Percentiles rank a stretch among this genome's conserved stretches.
These are phyloP conservation scores for Magallana angulata DNA, from an alignment of 1,140 invertebrate species.

Conservation along the genomic window DNA sequence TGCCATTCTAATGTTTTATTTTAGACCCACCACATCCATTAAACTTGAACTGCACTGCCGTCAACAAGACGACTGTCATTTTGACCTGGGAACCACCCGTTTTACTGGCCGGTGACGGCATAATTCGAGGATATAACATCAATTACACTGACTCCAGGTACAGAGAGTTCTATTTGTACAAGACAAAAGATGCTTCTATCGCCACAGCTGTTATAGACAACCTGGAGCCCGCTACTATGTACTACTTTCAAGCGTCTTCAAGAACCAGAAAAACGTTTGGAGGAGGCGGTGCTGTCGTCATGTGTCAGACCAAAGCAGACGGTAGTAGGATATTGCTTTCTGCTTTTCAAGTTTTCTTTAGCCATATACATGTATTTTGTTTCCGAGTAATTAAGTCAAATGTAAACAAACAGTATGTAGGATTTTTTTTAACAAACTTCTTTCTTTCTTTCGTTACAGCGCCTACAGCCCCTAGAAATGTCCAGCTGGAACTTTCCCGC, in stretches of 20 bases:
- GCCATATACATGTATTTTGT: no score
- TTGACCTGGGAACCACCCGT: slow-evolving; percentile 45
- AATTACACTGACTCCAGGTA: slow-evolving; percentile 52
- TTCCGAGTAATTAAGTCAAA: no score
- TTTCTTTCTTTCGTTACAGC: slow-evolving; percentile 5
- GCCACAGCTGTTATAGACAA: slow-evolving; percentile 26
- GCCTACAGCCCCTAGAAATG: slow-evolving; percentile 33
- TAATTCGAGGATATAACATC: slow-evolving; percentile 48
- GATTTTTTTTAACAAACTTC: no score
- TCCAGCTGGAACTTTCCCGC: slow-evolving; percentile 22
- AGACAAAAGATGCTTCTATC: slow-evolving; percentile 25
- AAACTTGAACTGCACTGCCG: slow-evolving; percentile 40
- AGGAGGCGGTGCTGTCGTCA: slow-evolving; percentile 46
- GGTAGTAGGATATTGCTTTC: slow-evolving; percentile 40
- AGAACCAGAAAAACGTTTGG: slow-evolving; percentile 47
- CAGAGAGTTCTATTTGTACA: slow-evolving; percentile 40
- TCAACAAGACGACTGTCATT: slow-evolving; percentile 49
- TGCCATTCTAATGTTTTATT: not conserved
- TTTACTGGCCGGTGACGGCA: slow-evolving; percentile 36
- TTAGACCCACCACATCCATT: slow-evolving; percentile 47
- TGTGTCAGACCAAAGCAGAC: slow-evolving; percentile 41
- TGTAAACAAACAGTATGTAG: no score
- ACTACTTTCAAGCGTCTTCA: slow-evolving; percentile 51
- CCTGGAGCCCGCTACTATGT: slow-evolving; percentile 42
- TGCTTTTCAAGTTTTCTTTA: not conserved